Conservation (phyloP, 1,140 invertebrate genomes). For the Melitaea cinxia region DNA sequence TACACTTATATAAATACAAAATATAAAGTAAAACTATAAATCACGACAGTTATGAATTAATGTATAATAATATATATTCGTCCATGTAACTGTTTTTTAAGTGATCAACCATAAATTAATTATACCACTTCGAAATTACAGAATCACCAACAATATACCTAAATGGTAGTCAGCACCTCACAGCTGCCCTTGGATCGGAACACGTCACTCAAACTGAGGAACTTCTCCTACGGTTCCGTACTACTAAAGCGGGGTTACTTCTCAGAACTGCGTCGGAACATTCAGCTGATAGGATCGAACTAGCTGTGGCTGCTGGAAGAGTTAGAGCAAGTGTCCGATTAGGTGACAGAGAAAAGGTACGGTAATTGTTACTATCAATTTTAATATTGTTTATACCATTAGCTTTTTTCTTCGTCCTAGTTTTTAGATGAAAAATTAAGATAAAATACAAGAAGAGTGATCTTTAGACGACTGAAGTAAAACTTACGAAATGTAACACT, state of each 20-base stretch:
- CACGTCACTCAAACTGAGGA: conserved; percentile 96
- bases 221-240: conserved; percentile 93
- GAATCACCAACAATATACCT: conserved; percentile 94
- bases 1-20: too few relatives aligned
- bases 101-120: neutral
- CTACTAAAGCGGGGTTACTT: conserved; percentile 88
- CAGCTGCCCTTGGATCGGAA: conserved; percentile 89
- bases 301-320: conserved; percentile 90
- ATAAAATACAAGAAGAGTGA: too few relatives aligned
- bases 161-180: conserved; percentile 94
- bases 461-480: too few relatives aligned
- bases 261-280: conserved; percentile 89
- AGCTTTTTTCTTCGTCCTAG: neutral
- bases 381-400: too few relatives aligned
- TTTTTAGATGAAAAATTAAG: too few relatives aligned
- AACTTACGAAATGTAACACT: too few relatives aligned
- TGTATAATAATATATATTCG: too few relatives aligned
- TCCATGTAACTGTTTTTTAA: too few relatives aligned
- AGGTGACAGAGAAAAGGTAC: conserved; percentile 92
- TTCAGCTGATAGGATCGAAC: conserved; percentile 90
- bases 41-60: too few relatives aligned
- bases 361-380: neutral
- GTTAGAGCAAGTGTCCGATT: conserved; percentile 91
- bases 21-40: too few relatives aligned
- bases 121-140: conserved; percentile 58